Evolutionary conservation across 1,140 invertebrate species (phyloP).

Genomic region (Paralvinella palmiformis): DNA sequence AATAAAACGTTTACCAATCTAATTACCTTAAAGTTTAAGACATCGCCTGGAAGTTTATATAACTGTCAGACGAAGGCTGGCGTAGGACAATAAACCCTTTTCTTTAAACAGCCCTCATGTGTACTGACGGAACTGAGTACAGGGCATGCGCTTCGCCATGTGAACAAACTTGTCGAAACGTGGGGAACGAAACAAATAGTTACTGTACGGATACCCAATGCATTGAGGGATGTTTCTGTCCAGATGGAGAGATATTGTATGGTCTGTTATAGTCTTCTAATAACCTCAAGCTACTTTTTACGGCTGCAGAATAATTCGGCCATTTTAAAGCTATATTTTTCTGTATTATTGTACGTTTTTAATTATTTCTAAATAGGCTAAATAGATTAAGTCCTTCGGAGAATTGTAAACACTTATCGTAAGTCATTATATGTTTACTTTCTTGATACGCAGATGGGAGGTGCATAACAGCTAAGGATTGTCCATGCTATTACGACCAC

Average conservation of each 20-base stretch:
- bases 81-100: background rate
- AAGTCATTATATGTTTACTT: too few relatives aligned
- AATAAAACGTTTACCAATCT: background rate
- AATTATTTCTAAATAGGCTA: too few relatives aligned
- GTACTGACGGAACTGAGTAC: conserved; percentile 61
- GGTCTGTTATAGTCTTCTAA: background rate
- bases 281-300: background rate
- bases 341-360: background rate
- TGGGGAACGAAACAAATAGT: conserved; percentile 54
- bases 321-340: background rate
- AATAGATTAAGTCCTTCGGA: too few relatives aligned
- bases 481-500: too few relatives aligned
- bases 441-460: too few relatives aligned
- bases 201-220: conserved; percentile 63
- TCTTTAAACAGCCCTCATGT: conserved; percentile 7
- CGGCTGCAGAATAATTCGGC: background rate
- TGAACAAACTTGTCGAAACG: conserved; percentile 63
- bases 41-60: background rate
- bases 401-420: too few relatives aligned
- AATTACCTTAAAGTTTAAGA: background rate
- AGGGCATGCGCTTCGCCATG: conserved; percentile 71
- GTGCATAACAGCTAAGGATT: too few relatives aligned
- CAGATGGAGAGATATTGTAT: conserved; percentile 59
- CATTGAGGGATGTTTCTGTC: conserved; percentile 83
- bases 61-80: background rate